Base-by-base conservation (phyloP, 2,113 vertebrate genomes). In the Corythornis cristatus region DNA sequence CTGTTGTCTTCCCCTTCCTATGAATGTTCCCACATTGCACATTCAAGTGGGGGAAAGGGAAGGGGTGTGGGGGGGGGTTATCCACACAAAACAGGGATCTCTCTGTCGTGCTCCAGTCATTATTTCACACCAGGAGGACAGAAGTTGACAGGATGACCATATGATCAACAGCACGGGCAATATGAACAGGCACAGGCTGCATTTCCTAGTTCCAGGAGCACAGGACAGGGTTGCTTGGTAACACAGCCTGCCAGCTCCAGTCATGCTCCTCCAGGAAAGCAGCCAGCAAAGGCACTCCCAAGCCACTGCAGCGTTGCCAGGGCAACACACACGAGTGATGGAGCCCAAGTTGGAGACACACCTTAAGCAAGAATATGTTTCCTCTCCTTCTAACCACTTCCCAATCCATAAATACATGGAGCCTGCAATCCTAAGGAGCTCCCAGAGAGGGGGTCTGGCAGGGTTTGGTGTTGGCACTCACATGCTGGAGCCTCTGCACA, bases 241-340 rank as follows among this genome's bases (percentile, higher is more conserved):
- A 98, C 98, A 90, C 96, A 96, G 97, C 93, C 93, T 93, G 97
- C 96, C 96, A 72, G 95, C 97, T 97, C 94, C 82, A 71, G 93
- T 97, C 97, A 96, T 78, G 88, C 97, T 97, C 95, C 73, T 96
- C 98, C 98, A 96, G 84, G 97, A 98, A 98, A 97, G 96, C 97
- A 98, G 96, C 97, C 97, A 93, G 95, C 96, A 97, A 98, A 97
- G 97, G 96, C 97, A 97, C 98, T 98, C 98, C 97, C 97, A 95
- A 94, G 97, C 97, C 96, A 94, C 58, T 90, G 97, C 97, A 95
- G 88, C 78, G 98, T 98, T 98, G 97, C 97, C 88, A 98, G 95
- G 78, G 98, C 97, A 97, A 98, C 96, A 17, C 51, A 51, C 84
- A 74, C 93, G 96, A 97, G 97, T 96, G 97, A 98, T 97, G 97